Evolutionary conservation across 1,140 invertebrate species (phyloP), one percentile per base, ranked within the genome.

Genomic region (Papilio polytes): DNA sequence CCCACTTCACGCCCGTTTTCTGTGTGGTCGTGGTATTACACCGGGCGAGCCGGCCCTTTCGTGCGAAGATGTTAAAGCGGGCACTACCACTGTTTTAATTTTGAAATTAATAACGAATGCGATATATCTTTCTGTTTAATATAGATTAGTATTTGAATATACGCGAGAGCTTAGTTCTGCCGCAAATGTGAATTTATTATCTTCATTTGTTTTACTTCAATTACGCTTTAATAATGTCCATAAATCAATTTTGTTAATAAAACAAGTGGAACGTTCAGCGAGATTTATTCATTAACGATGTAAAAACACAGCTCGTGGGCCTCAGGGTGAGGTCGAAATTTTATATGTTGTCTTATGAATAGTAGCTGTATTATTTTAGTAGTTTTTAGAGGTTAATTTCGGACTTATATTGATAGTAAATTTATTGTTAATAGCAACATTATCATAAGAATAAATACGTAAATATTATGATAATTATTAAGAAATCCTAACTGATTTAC

Each of bases 191-290:
- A 70, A 70, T 26, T 66, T 66, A 70, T 70, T 70, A 70, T 15
- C 26, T 31, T 70, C 63, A 31, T 70, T 36, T 70, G 26, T 70
- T 70, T 70, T 70, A 31, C 10, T 70, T 70, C 36, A 70, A 70
- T 70, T 70, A 70, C 26, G 26, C 26, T 70, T 70, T 70, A 70
- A 70, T 70, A 70, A 70, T 31, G 63, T 70, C 26, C 26, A 70
- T 70, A 36, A 31, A 70, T 70, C 63, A 70, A 70, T 70, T 70
- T 31, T 70, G 26, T 70, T 70, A 70, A 7, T 70, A 70, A 70
- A 70, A 70, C 63, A 70, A 70, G 63, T 15, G 15, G 13, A 70
- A 31, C 4, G 63, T 36, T 70, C 63, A 70, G 15, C 9, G 22
- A 63, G 9, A 63, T 63, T 63, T 13, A 70, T 70, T 36, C 63